phyloP scores from a whole-genome alignment of 1,140 invertebrate species.

The Bombus superbus region DNA sequence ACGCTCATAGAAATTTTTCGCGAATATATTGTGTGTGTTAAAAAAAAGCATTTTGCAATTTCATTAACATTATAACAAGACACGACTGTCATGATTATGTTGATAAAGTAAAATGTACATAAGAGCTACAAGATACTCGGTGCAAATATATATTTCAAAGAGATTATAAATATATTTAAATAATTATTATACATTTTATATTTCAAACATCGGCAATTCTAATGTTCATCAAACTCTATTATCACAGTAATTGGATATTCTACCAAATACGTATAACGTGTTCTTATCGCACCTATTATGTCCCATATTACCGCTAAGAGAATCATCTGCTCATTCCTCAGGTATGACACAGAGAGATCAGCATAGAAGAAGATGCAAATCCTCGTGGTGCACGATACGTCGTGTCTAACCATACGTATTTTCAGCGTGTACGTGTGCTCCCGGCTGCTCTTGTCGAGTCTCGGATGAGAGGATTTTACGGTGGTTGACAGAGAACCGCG shows the following conservation, averaged over 20 bases:
- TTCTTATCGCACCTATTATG: not conserved
- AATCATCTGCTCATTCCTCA: not conserved
- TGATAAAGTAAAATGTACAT: too few relatives aligned
- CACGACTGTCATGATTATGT: not conserved
- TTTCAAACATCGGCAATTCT: too few relatives aligned
- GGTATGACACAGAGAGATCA: not conserved
- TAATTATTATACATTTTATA: too few relatives aligned
- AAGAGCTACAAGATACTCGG: too few relatives aligned
- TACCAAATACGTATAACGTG: not conserved
- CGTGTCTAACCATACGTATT: constrained; percentile 13
- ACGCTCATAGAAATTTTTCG: too few relatives aligned
- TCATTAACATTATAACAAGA: not conserved
- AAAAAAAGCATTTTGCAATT: not conserved
- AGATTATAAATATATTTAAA: too few relatives aligned
- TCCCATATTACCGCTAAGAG: not conserved
- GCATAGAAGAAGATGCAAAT: constrained; percentile 18
- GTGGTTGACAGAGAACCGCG: constrained; percentile 53
- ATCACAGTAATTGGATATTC: not conserved
- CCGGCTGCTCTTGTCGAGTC: constrained; percentile 23
- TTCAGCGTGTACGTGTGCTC: not conserved
- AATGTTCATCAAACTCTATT: too few relatives aligned
- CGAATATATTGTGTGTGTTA: too few relatives aligned
- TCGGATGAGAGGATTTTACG: constrained; percentile 61
- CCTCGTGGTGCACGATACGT: constrained; percentile 2
- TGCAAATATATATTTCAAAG: not conserved